Percentiles rank a stretch among this genome's conserved stretches.
phyloP scores from a whole-genome alignment of 2,888 invertebrate genomes.

The Elgonia sp. region DNA sequence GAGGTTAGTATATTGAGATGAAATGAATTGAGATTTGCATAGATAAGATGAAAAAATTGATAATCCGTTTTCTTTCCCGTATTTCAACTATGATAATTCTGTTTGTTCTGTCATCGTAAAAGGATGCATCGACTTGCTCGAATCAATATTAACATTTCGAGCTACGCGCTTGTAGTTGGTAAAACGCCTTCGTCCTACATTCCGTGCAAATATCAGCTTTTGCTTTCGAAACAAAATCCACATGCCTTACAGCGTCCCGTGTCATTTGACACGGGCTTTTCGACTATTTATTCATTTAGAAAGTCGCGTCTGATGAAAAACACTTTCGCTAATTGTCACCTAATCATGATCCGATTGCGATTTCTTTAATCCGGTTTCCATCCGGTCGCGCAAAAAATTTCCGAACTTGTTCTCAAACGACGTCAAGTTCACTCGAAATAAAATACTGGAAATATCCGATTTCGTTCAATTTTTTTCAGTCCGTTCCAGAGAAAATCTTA shows the following conservation, averaged over 20 bases:
- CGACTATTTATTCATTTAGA: slow-evolving; percentile 45
- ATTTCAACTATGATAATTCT: slow-evolving; percentile 56
- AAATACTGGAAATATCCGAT: slow-evolving; percentile 57
- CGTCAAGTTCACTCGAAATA: slow-evolving; percentile 56
- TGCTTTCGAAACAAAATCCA: slow-evolving; percentile 68
- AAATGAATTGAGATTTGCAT: neutral
- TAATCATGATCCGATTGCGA: slow-evolving; percentile 57
- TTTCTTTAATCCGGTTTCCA: slow-evolving; percentile 67
- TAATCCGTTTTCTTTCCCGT: slow-evolving; percentile 28
- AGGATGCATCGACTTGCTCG: slow-evolving; percentile 50
- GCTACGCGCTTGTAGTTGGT: slow-evolving; percentile 17
- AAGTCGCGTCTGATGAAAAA: slow-evolving; percentile 69
- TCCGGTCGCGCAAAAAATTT: slow-evolving; percentile 57
- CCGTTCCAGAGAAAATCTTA: neutral
- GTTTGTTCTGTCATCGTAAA: slow-evolving; percentile 60
- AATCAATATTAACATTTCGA: slow-evolving; percentile 69
- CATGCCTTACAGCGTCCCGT: slow-evolving; percentile 38
- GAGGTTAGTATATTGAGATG: neutral
- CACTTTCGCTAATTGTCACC: slow-evolving; percentile 71
- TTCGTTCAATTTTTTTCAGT: slow-evolving; percentile 37
- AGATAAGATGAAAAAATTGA: neutral
- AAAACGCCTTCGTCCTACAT: slow-evolving; percentile 62
- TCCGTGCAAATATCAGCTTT: slow-evolving; percentile 58
- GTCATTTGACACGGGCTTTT: slow-evolving; percentile 42
- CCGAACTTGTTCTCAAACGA: slow-evolving; percentile 46